These are phyloP conservation scores for Drosophila emarginata DNA, from an alignment of 2,888 invertebrate genomes.

Conservation along the genomic window DNA sequence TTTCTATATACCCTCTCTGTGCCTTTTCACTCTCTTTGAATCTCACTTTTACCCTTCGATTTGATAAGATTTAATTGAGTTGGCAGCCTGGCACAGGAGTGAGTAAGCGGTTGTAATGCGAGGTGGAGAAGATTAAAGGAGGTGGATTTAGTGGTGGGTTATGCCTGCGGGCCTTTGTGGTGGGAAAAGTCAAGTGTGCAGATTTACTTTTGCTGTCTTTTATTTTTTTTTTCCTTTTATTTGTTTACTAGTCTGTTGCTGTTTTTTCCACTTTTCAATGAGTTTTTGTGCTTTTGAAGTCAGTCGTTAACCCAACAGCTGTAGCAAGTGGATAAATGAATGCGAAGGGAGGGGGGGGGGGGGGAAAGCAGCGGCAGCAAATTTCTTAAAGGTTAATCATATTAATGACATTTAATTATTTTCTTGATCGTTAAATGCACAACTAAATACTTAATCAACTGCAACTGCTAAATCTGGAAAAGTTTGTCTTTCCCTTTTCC, in stretches of 20 bases:
- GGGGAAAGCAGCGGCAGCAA: neutral
- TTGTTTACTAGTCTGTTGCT: constrained; percentile 38
- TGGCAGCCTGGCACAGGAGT: constrained; percentile 37
- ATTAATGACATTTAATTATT: constrained; percentile 59
- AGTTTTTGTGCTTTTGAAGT: constrained; percentile 60
- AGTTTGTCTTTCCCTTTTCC: neutral
- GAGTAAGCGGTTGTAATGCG: neutral
- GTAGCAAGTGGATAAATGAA: neutral
- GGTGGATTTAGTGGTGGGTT: constrained; percentile 13
- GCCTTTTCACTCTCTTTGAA: neutral
- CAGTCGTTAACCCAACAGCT: constrained; percentile 40
- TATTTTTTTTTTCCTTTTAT: constrained; percentile 5
- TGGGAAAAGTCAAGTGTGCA: constrained; percentile 75
- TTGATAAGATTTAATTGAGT: constrained; percentile 77
- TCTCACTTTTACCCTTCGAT: constrained; percentile 21
- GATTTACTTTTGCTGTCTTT: constrained; percentile 26
- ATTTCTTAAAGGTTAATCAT: constrained; percentile 40
- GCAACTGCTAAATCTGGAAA: constrained; percentile 39
- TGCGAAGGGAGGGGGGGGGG: neutral
- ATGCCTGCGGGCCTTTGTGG: constrained; percentile 58
- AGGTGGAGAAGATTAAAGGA: constrained; percentile 8
- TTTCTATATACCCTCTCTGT: constrained; percentile 14
- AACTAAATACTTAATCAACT: constrained; percentile 66
- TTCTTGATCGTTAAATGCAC: constrained; percentile 46
- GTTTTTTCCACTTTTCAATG: constrained; percentile 41